Base-by-base conservation (phyloP, 2,113 vertebrate species). In the Phaetusa simplex region DNA sequence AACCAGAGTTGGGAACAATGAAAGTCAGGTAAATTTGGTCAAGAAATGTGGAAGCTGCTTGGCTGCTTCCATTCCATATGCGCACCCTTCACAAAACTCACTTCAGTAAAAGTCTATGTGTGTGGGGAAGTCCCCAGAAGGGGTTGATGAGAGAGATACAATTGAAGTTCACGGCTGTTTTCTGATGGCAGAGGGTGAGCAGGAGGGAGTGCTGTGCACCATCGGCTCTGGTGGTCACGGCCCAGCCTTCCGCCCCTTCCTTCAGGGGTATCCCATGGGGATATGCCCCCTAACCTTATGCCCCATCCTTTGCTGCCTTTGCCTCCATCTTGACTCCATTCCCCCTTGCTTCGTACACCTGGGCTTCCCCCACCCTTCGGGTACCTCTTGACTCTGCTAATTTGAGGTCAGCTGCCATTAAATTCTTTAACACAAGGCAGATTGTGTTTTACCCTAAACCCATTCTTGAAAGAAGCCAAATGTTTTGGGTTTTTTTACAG, bases 271-370 rank as follows among this genome's bases (percentile, higher is more conserved):
- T 52, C 26, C 50, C 13, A 0, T 10, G 32, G 36, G 32, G 40
- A 23, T 29, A 38, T 9, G 27, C 6, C 34, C 30, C 1, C 1
- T 38, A 43, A 49, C 43, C 10, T 47, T 56, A 32, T 9, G 26
- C 5, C 20, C 47, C 19, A 6, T 59, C 38, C 15, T 50, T 58
- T 4, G 4, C 34, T 47, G 50, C n/a, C 34, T 67, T 70, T 27
- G 16, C 36, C 6, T 53, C 32, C 16, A 13, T 43, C 22, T 59
- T 30, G 38, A 36, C 45, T 23, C 29, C 8, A 3, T 5, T 73
- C 8, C 11, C 5, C 2, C 2, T 2, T 6, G 22, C 21, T 42
- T 55, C 5, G 0, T 38, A 59, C 21, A 7, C 20, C 40, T 32
- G 0, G 6, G 11, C 30, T 38, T 79, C 29, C 56, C 50, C 43